Base-by-base conservation (phyloP, 2,113 vertebrate genomes). In the Todiramphus saurophagus region DNA sequence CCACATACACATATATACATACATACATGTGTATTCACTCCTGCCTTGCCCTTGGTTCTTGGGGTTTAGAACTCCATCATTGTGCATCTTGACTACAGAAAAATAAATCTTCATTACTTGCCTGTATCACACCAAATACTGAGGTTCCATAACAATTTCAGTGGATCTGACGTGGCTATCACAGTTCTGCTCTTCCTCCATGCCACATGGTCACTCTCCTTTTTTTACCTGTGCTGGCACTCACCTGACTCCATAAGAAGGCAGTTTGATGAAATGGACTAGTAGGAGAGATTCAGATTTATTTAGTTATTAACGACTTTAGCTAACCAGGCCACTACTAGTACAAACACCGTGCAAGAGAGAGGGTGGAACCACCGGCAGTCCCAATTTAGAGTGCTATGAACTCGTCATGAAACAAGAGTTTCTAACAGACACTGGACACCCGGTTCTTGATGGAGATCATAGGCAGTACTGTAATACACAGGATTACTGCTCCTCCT, bases 391-490 rank as follows among this genome's bases (percentile, higher is more conserved):
- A 64, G 35, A 85, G 1, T 56, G 53, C 20, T 33, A 51, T 33
- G 37, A 90, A 59, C 2, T 30, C 48, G 15, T 66, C 50, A 77
- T 16, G 35, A 58, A 89, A 74, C 9, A 79, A 35, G 6, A 77
- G 33, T 8, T 80, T 31, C 16, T 59, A 44, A 56, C 31, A 70
- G 31, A 59, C 39, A 27, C 16, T 4, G 21, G 66, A 90, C 74
- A 3, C 4, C 59, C 58, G 15, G 16, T 56, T 83, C 59, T 50
- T 69, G 19, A 37, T 23, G 39, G 15, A 63, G 30, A 64, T 16
- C 0, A 0, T 20, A 51, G 30, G 23, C 27, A 79, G 17, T 33
- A 44, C 46, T 28, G 13, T 21, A 85, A 56, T 11, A 63, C 6
- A 35, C 2, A 11, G 8, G 3, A 76, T 44, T 46, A 78, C 20